Conservation (phyloP, 2,888 invertebrate genomes). For the Drosophila anomalipes region DNA sequence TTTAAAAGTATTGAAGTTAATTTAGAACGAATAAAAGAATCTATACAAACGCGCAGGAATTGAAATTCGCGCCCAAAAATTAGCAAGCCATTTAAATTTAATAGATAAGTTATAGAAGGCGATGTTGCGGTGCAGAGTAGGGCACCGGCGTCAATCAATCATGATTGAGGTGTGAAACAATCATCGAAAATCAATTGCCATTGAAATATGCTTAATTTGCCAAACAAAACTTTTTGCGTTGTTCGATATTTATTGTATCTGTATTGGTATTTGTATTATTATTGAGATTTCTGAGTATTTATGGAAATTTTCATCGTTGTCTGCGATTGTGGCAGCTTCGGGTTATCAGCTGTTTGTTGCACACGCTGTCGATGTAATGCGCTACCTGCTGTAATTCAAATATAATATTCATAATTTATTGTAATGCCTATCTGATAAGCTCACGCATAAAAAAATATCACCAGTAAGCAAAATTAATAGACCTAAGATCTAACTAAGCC, state of each 20-base stretch:
- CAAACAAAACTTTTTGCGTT: conserved; percentile 33
- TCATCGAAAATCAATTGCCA: conserved; percentile 42
- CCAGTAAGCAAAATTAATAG: conserved; percentile 58
- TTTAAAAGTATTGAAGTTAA: conserved; percentile 50
- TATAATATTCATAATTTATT: conserved; percentile 46
- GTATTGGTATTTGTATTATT: conserved; percentile 23
- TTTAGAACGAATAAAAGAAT: conserved; percentile 20
- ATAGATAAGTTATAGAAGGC: conserved; percentile 17
- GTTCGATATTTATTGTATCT: conserved; percentile 7
- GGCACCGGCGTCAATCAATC: conserved; percentile 43
- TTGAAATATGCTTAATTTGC: conserved; percentile 34
- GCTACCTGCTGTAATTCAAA: conserved; percentile 42
- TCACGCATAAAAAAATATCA: conserved; percentile 43
- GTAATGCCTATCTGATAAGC: conserved; percentile 64
- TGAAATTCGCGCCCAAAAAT: conserved; percentile 15
- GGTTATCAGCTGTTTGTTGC: conserved; percentile 57
- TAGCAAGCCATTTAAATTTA: conserved; percentile 25
- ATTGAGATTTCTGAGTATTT: conserved; percentile 41
- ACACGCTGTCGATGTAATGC: conserved; percentile 33
- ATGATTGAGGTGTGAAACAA: conserved; percentile 53
- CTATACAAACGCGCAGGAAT: conserved; percentile 14
- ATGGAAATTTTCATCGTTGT: conserved; percentile 39
- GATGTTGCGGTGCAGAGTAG: conserved; percentile 4
- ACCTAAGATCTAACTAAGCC: conserved; percentile 9
- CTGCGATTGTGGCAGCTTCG: conserved; percentile 59